These are phyloP conservation scores for Gryllus longicercus DNA, from an alignment of 2,888 invertebrate genomes.

Conservation along the genomic window DNA sequence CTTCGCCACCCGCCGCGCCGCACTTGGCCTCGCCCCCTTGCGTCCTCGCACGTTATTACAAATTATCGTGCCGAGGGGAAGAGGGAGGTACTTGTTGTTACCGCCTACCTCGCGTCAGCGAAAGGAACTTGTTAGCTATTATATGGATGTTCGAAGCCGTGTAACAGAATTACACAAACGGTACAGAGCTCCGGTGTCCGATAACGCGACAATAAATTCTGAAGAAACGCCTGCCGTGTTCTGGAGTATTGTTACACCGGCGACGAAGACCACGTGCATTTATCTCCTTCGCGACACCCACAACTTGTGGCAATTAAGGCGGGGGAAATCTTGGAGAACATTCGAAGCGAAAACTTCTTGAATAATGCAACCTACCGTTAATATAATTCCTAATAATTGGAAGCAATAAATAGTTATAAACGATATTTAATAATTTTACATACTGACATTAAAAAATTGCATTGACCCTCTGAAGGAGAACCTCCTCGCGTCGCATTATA, in stretches of 20 bases:
- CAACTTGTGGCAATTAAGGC: neutral
- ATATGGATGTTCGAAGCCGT: neutral
- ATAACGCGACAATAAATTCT: neutral
- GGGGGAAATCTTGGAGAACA: no score
- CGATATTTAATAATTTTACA: no score
- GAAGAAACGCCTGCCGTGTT: neutral
- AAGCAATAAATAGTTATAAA: no score
- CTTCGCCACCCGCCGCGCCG: neutral
- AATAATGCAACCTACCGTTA: no score
- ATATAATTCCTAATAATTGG: no score
- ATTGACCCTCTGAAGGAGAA: no score
- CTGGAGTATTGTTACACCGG: neutral
- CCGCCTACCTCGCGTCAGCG: neutral
- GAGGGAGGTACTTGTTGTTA: neutral
- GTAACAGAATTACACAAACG: conserved; percentile 8
- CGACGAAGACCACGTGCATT: neutral
- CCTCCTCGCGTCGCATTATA: no score
- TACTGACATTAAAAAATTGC: no score
- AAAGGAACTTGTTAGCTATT: conserved; percentile 4
- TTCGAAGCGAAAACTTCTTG: no score
- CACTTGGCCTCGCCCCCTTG: neutral
- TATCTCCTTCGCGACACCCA: neutral
- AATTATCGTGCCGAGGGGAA: neutral
- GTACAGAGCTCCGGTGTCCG: neutral
- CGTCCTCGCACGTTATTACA: neutral